A percentile compares a stretch with the other conserved stretches of the same genome.
Conservation (phyloP, 2,797 vertebrate genomes). For the Protosalanx chinensis region DNA sequence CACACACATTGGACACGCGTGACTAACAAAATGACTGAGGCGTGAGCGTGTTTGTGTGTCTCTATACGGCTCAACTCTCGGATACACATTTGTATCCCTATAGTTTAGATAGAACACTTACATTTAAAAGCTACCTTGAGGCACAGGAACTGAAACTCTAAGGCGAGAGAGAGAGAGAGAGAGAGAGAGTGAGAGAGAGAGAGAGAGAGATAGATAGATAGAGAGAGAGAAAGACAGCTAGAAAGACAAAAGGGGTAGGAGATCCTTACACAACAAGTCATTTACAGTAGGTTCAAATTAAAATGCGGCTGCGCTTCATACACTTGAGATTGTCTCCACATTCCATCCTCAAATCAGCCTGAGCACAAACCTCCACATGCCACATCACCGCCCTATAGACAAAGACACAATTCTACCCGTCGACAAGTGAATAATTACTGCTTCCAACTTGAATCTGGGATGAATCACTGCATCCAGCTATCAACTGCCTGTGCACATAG, state of each 20-base stretch:
- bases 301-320: neutral
- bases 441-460: neutral
- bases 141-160: neutral
- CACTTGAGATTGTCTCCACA: neutral
- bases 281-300: neutral
- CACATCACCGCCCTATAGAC: neutral
- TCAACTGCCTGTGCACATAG: neutral
- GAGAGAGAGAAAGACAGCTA: too few relatives aligned
- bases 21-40: constrained; percentile 4
- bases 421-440: neutral
- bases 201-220: neutral
- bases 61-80: neutral
- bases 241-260: too few relatives aligned
- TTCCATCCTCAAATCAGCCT: neutral
- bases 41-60: neutral
- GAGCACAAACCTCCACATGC: neutral
- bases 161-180: neutral
- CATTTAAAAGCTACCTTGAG: neutral
- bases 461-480: neutral
- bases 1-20: neutral
- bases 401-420: neutral
- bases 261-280: neutral
- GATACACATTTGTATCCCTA: neutral
- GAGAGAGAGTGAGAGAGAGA: neutral
- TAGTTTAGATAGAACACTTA: neutral